Evolutionary conservation across 2,888 invertebrate genomes (phyloP), one percentile per base, ranked within the genome.

Genomic region (Andrena trimmerana): DNA sequence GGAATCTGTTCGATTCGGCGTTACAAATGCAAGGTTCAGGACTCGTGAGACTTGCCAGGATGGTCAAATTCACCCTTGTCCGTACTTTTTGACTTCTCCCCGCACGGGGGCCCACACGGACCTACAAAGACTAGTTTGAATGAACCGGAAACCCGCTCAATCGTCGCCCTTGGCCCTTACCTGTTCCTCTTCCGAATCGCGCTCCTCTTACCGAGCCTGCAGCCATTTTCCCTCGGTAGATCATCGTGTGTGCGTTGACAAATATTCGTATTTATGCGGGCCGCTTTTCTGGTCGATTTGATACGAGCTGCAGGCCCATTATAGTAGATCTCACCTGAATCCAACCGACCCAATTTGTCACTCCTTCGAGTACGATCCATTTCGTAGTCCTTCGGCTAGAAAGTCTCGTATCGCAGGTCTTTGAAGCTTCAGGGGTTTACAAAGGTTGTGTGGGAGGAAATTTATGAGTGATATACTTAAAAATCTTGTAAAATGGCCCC

Each of bases 41-140:
- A 36, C 62, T 78, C 80, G 78, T 78, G 84, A 77, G 78, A 86
- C 72, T 87, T 83, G 78, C 71, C 66, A 68, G 69, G 88, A 90
- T 89, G 89, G 88, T 88, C 86, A 76, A 70, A 84, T 83, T 90
- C 91, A 90, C 90, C 91, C 88, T 89, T 89, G 92, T 90, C 90
- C 90, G 89, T 63, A 90, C 85, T 91, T 91, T 91, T 90, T 91
- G 90, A 92, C 92, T 92, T 92, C 87, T 86, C 87, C 88, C 60
- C 83, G 83, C 62, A 71, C 79, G 52, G 66, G 65, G 71, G 77
- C 71, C 85, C 76, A 79, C 80, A 63, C 77, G 84, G 79, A 68
- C 78, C 69, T 36, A 91, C 86, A 88, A 89, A 84, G 70, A 78
- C 63, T 50, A 13, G 48, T 27, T 71, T 90, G 91, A 91, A 90